phyloP scores from a whole-genome alignment of 2,888 invertebrate genomes.

The Trachelus troglodyta region DNA sequence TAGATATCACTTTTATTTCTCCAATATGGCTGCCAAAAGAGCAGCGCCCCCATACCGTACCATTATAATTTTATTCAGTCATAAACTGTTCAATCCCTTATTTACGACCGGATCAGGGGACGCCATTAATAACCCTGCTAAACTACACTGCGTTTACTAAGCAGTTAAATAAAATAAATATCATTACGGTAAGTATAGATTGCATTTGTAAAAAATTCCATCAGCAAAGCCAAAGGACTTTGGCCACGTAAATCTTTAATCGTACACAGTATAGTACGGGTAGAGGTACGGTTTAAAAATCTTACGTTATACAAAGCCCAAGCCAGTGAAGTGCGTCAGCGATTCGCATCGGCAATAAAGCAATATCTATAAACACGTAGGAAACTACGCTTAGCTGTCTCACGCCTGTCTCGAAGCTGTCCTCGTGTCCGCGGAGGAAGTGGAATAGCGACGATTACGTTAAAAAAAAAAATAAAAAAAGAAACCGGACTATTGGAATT shows the following conservation, averaged over 20 bases:
- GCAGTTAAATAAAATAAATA: not conserved
- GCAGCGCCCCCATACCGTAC: not conserved
- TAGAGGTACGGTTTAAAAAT: not conserved
- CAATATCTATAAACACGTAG: not conserved
- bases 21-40: not conserved
- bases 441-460: not conserved
- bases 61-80: not conserved
- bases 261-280: not conserved
- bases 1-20: not conserved
- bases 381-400: not conserved
- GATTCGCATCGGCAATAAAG: not conserved
- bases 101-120: not conserved
- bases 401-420: not conserved
- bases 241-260: not conserved
- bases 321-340: not conserved
- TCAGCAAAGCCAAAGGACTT: not conserved
- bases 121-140: not conserved
- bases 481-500: not conserved
- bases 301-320: not conserved
- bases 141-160: not conserved
- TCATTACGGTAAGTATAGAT: not conserved
- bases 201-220: not conserved
- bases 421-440: not conserved
- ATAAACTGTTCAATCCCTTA: not conserved
- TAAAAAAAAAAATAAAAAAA: not conserved